A percentile compares a stretch with the other conserved stretches of the same genome.
These are phyloP conservation scores for Leptinotarsa peninsularis DNA, from an alignment of 2,888 invertebrate genomes.

Conservation along the genomic window DNA sequence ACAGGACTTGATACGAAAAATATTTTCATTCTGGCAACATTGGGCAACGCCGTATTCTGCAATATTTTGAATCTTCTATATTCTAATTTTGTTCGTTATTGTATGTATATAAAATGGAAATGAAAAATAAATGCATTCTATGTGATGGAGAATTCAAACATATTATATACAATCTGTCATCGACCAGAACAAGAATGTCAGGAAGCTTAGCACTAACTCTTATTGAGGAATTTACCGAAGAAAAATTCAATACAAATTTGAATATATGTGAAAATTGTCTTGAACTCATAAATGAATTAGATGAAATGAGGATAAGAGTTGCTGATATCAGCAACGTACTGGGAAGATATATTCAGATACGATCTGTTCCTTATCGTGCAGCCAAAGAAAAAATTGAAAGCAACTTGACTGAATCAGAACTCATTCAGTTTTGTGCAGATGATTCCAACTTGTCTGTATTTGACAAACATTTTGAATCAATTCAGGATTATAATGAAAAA, in stretches of 20 bases:
- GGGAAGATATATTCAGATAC: slow-evolving; percentile 35
- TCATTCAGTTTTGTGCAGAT: neutral
- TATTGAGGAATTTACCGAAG: neutral
- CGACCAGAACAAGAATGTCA: neutral
- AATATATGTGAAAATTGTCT: slow-evolving; percentile 51
- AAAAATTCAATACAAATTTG: neutral
- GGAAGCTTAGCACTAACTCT: neutral
- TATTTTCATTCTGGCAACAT: too few relatives aligned
- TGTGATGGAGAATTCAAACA: neutral
- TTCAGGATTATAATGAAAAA: neutral
- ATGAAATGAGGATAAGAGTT: slow-evolving; percentile 50
- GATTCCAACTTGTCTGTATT: neutral
- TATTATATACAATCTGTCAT: slow-evolving; percentile 10
- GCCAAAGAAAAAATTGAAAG: slow-evolving; percentile 33
- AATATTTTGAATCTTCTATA: neutral
- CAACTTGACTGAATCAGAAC: slow-evolving; percentile 23
- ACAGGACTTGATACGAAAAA: too few relatives aligned
- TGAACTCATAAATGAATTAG: slow-evolving; percentile 56
- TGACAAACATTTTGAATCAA: neutral
- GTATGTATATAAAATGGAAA: neutral
- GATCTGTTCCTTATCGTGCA: neutral
- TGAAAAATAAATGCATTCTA: neutral
- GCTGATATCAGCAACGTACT: slow-evolving; percentile 47
- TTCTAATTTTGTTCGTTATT: neutral
- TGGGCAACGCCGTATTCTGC: neutral